phyloP scores from a whole-genome alignment of 2,797 vertebrate species.

The Poeciliopsis gracilis region DNA sequence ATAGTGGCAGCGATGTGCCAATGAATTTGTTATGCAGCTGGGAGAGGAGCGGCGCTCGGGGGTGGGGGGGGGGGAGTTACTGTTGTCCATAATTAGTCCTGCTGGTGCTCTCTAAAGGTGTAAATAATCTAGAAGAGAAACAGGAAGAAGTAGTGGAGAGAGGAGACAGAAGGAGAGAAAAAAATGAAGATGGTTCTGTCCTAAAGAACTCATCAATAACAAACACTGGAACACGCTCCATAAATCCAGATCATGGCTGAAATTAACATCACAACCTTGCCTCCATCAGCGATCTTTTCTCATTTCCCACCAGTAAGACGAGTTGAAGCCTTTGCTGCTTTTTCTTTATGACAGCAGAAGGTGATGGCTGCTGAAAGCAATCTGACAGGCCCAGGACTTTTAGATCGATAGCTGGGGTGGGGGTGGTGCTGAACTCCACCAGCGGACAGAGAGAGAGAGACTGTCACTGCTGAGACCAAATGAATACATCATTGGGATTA shows the following conservation, averaged over 20 bases:
- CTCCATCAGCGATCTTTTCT: conserved; percentile 18
- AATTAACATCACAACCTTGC: background rate
- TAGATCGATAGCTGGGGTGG: conserved; percentile 48
- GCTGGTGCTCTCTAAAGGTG: conserved; percentile 52
- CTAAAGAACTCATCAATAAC: conserved; percentile 4
- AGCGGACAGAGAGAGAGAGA: background rate
- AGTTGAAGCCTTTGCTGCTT: conserved; percentile 31
- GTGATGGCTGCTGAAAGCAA: conserved; percentile 63
- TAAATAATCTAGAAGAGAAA: conserved; percentile 10
- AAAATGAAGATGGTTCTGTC: background rate
- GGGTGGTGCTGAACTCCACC: background rate
- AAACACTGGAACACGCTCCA: background rate
- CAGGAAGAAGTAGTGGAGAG: background rate
- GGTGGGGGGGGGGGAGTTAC: conserved; percentile 25
- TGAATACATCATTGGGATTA: conserved; percentile 48
- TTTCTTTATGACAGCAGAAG: conserved; percentile 56
- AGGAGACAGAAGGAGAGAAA: background rate
- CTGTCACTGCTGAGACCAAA: conserved; percentile 25
- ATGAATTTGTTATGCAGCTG: conserved; percentile 58
- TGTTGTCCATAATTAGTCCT: conserved; percentile 68
- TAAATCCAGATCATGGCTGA: conserved; percentile 19
- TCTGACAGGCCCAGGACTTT: conserved; percentile 53
- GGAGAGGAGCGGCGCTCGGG: conserved; percentile 25
- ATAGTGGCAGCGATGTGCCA: conserved; percentile 52
- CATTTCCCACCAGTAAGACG: conserved; percentile 22